A percentile compares a stretch with the other conserved stretches of the same genome.
Evolutionary conservation across 2,113 vertebrate species (phyloP).

Genomic region (Barbus barbus): DNA sequence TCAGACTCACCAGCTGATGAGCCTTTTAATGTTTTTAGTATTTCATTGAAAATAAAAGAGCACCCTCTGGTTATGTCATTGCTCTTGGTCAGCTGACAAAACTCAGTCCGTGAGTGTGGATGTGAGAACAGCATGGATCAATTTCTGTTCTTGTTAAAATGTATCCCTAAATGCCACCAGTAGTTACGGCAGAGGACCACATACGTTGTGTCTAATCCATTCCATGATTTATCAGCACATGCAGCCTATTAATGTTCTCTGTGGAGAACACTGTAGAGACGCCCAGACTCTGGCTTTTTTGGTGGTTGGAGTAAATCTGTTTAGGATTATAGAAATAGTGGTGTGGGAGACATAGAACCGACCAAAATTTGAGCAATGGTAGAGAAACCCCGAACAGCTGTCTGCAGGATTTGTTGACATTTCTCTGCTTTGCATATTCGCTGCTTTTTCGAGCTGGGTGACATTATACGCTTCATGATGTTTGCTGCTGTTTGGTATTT

Average conservation of each 20-base stretch:
- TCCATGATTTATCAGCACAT: slow-evolving; percentile 78
- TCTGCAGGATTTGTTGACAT: slow-evolving; percentile 57
- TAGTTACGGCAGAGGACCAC: slow-evolving; percentile 69
- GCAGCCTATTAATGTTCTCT: slow-evolving; percentile 76
- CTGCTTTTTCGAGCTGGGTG: slow-evolving; percentile 25
- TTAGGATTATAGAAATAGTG: slow-evolving; percentile 78
- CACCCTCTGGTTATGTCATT: slow-evolving; percentile 65
- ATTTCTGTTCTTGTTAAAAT: slow-evolving; percentile 64
- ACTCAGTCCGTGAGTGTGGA: slow-evolving; percentile 52
- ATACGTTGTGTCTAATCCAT: slow-evolving; percentile 76
- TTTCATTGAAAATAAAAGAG: too few relatives aligned
- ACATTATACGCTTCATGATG: slow-evolving; percentile 17
- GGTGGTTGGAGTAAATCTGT: slow-evolving; percentile 77
- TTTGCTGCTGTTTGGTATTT: background rate
- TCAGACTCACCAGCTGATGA: background rate
- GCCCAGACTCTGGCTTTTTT: slow-evolving; percentile 74
- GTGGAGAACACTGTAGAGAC: slow-evolving; percentile 70
- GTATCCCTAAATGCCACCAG: slow-evolving; percentile 69
- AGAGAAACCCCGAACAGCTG: slow-evolving; percentile 57
- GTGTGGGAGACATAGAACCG: slow-evolving; percentile 72
- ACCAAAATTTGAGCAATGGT: slow-evolving; percentile 66
- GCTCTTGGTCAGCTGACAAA: slow-evolving; percentile 49
- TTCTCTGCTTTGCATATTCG: slow-evolving; percentile 40
- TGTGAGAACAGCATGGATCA: slow-evolving; percentile 70
- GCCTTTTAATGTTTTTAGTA: too few relatives aligned